Conservation (phyloP, 1,140 invertebrate species). For the Nasonia longicornis region DNA sequence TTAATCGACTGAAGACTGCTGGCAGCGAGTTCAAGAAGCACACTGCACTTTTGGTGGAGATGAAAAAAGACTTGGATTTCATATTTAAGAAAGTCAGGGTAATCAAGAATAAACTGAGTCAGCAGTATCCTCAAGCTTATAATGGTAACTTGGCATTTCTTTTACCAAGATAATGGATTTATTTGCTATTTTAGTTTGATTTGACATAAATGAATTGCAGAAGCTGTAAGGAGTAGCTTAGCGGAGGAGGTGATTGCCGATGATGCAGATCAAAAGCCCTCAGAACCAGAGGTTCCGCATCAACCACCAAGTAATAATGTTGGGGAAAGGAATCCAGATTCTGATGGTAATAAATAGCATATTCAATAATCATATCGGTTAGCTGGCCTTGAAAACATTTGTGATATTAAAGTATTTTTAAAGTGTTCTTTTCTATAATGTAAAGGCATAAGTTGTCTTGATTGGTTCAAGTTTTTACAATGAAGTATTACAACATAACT, state of each 20-base stretch:
- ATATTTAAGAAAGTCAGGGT: slow-evolving; percentile 82
- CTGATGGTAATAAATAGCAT: slow-evolving; percentile 65
- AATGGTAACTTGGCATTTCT: slow-evolving; percentile 64
- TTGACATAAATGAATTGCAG: slow-evolving; percentile 54
- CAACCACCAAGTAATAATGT: slow-evolving; percentile 48
- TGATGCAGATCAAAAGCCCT: slow-evolving; percentile 60
- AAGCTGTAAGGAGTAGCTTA: slow-evolving; percentile 75
- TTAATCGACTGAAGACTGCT: slow-evolving; percentile 83
- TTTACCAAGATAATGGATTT: not conserved
- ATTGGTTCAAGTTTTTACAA: not conserved
- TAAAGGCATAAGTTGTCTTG: not conserved
- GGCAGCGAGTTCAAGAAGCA: slow-evolving; percentile 90
- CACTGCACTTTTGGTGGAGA: slow-evolving; percentile 81
- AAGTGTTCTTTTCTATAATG: not conserved
- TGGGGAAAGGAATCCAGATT: slow-evolving; percentile 63
- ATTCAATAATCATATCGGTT: slow-evolving; percentile 60
- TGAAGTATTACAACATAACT: not conserved
- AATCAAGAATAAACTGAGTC: slow-evolving; percentile 84
- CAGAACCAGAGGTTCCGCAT: slow-evolving; percentile 61
- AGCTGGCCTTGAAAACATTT: slow-evolving; percentile 19
- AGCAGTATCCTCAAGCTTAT: slow-evolving; percentile 90
- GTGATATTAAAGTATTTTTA: slow-evolving; percentile 23
- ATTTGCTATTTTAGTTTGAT: not conserved
- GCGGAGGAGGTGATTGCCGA: slow-evolving; percentile 72
- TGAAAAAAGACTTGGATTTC: slow-evolving; percentile 83